These are phyloP conservation scores for Halictus quadricinctus DNA, from an alignment of 2,888 invertebrate genomes.

Conservation along the genomic window DNA sequence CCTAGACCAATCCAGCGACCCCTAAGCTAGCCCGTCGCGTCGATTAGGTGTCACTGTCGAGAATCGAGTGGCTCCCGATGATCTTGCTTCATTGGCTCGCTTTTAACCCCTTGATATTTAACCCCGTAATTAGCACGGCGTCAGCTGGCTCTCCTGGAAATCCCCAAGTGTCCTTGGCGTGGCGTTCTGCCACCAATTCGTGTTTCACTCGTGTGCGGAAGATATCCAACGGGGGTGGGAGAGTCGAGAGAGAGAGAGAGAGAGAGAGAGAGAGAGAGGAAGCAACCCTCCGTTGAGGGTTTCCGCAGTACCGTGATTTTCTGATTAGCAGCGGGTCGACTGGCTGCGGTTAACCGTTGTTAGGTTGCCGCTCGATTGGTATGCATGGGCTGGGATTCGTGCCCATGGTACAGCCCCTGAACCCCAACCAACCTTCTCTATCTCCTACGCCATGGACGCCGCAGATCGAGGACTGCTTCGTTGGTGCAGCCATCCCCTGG, in stretches of 20 bases:
- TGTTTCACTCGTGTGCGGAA: slow-evolving; percentile 38
- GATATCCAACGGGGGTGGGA: slow-evolving; percentile 32
- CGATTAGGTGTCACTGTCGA: slow-evolving; percentile 43
- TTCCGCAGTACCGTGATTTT: slow-evolving; percentile 80
- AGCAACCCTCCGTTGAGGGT: slow-evolving; percentile 74
- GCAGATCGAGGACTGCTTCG: slow-evolving; percentile 23
- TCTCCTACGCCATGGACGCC: slow-evolving; percentile 46
- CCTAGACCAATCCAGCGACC: slow-evolving; percentile 26
- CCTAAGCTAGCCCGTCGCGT: slow-evolving; percentile 52
- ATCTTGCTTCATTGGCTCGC: slow-evolving; percentile 64
- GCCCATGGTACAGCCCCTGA: slow-evolving; percentile 65
- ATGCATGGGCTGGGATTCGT: slow-evolving; percentile 82
- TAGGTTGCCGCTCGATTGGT: slow-evolving; percentile 81
- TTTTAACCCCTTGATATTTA: slow-evolving; percentile 78
- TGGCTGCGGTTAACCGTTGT: slow-evolving; percentile 82
- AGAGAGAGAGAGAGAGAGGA: slow-evolving; percentile 28
- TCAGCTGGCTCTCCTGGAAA: slow-evolving; percentile 60
- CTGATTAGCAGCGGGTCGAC: slow-evolving; percentile 82
- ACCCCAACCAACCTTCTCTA: slow-evolving; percentile 62
- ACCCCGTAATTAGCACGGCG: slow-evolving; percentile 77
- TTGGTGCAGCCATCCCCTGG: background rate
- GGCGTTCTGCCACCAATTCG: slow-evolving; percentile 19
- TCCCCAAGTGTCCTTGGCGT: slow-evolving; percentile 38
- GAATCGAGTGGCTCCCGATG: slow-evolving; percentile 53
- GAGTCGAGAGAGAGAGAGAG: slow-evolving; percentile 32